Evolutionary conservation across 1,140 invertebrate genomes (phyloP).

Genomic region (Dendrolimus kikuchii): DNA sequence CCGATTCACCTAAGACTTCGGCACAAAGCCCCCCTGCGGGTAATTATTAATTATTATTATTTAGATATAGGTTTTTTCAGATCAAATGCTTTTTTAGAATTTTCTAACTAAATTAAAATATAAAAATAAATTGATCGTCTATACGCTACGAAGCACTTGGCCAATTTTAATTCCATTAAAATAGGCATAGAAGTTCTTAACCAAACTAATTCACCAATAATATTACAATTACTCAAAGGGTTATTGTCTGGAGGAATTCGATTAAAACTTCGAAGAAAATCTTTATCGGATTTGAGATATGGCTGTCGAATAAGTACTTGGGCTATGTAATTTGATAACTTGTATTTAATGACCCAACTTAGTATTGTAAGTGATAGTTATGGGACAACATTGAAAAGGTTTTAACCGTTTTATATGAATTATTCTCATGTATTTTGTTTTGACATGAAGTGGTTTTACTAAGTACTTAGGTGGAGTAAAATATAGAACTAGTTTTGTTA

Average conservation of each 20-base stretch:
- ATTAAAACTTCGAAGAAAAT: constrained; percentile 31
- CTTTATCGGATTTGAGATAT: constrained; percentile 21
- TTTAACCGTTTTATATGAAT: not conserved
- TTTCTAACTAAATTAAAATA: too few relatives aligned
- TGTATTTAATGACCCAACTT: constrained; percentile 24
- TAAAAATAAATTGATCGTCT: too few relatives aligned
- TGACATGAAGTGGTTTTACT: too few relatives aligned
- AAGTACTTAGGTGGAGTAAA: too few relatives aligned
- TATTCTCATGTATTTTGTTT: not conserved
- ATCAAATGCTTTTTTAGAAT: too few relatives aligned
- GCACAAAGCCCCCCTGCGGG: too few relatives aligned
- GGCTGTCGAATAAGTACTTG: not conserved
- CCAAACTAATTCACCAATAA: not conserved
- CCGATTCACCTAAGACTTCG: too few relatives aligned
- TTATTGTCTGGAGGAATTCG: constrained; percentile 22
- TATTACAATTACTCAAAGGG: constrained; percentile 5
- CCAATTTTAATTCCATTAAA: too few relatives aligned
- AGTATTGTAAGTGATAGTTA: constrained; percentile 5
- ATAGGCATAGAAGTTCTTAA: not conserved
- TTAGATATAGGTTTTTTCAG: too few relatives aligned
- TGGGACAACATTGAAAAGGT: constrained; percentile 1
- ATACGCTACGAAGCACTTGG: too few relatives aligned
- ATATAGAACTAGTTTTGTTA: too few relatives aligned
- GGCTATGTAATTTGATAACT: constrained; percentile 9
- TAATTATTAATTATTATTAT: too few relatives aligned